phyloP scores from a whole-genome alignment of 64 coral and sea anemone species.

The Montipora foliosa region DNA sequence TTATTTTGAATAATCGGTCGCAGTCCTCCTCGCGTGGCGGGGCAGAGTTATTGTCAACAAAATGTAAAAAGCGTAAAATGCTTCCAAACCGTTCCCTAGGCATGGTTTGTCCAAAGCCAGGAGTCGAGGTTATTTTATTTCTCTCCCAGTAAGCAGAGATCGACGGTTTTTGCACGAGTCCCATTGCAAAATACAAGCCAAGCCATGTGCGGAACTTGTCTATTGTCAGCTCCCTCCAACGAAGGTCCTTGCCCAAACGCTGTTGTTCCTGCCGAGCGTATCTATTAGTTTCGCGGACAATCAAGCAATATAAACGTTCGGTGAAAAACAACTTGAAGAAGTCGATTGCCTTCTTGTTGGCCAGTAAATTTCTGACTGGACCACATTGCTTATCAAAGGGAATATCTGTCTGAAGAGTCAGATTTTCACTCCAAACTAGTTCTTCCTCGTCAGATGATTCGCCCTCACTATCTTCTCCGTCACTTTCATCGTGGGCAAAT shows the following conservation, averaged over 20 bases:
- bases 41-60: constrained; percentile 44
- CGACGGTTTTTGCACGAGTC: constrained; percentile 34
- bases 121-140: constrained; percentile 15
- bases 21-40: background rate
- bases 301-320: constrained; percentile 12
- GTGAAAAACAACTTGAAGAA: constrained; percentile 48
- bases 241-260: constrained; percentile 39
- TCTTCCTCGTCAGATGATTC: constrained; percentile 65
- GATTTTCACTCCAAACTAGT: constrained; percentile 49
- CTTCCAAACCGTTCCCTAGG: constrained; percentile 10
- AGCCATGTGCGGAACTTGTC: constrained; percentile 47
- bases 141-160: constrained; percentile 29
- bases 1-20: constrained; percentile 29
- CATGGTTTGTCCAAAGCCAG: constrained; percentile 33
- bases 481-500: constrained; percentile 14
- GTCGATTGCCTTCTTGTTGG: constrained; percentile 56
- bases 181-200: constrained; percentile 56
- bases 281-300: constrained; percentile 52
- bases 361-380: constrained; percentile 49
- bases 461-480: constrained; percentile 26
- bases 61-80: constrained; percentile 54
- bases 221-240: constrained; percentile 39
- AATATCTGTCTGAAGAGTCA: constrained; percentile 52
- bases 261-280: constrained; percentile 64
- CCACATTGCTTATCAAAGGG: constrained; percentile 11